Evolutionary conservation across 2,888 invertebrate genomes (phyloP).

Genomic region (Prosopocoilus inquinatus): DNA sequence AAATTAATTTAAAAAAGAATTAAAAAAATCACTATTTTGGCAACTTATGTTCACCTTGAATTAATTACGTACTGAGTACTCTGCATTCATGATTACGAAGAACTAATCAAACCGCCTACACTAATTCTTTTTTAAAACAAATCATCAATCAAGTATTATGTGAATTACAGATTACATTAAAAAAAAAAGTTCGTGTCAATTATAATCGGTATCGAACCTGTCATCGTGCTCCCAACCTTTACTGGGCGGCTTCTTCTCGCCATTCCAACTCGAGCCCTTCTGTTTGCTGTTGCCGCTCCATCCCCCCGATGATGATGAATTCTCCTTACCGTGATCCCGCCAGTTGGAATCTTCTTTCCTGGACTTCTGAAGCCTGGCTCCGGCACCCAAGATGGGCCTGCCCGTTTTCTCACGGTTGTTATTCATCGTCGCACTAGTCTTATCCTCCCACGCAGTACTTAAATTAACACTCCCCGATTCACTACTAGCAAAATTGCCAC

Average conservation of each 20-base stretch:
- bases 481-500: background rate
- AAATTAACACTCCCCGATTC: slow-evolving; percentile 8
- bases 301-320: slow-evolving; percentile 24
- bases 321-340: slow-evolving; percentile 30
- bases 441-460: slow-evolving; percentile 18
- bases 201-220: slow-evolving; percentile 47
- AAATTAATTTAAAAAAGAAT: too few relatives aligned
- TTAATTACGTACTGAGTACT: too few relatives aligned
- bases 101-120: too few relatives aligned
- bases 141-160: too few relatives aligned
- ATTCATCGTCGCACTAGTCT: slow-evolving; percentile 5
- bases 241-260: slow-evolving; percentile 21
- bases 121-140: too few relatives aligned
- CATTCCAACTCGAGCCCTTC: slow-evolving; percentile 27
- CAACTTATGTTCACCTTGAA: too few relatives aligned
- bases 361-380: slow-evolving; percentile 38
- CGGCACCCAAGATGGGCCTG: slow-evolving; percentile 45
- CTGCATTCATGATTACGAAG: too few relatives aligned
- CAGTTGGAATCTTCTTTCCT: slow-evolving; percentile 29
- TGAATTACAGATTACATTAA: too few relatives aligned
- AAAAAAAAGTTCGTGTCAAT: slow-evolving; percentile 25
- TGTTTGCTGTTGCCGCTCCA: slow-evolving; percentile 17
- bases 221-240: slow-evolving; percentile 49
- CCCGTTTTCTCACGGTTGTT: slow-evolving; percentile 33
- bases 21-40: too few relatives aligned